A percentile compares a stretch with the other conserved stretches of the same genome.
These are phyloP conservation scores for Sylvicola cinctus DNA, from an alignment of 2,888 invertebrate genomes.

Conservation along the genomic window DNA sequence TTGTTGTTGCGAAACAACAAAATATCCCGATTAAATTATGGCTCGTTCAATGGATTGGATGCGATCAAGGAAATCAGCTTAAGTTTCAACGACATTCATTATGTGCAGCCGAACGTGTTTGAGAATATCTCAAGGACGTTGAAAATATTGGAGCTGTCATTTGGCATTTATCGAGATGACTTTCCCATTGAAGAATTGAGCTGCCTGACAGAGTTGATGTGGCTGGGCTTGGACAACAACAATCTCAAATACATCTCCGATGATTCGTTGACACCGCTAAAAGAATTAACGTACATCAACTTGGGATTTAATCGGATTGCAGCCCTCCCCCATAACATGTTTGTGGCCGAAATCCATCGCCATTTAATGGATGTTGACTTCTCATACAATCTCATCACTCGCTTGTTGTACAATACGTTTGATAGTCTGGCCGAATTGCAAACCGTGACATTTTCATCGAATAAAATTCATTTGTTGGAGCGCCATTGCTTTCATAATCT, in stretches of 20 bases:
- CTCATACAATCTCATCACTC: conserved; percentile 58
- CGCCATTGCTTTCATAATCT: conserved; percentile 56
- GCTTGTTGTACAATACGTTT: conserved; percentile 48
- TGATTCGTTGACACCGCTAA: conserved; percentile 47
- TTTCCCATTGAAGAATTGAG: conserved; percentile 57
- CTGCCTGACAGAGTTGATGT: conserved; percentile 51
- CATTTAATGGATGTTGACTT: conserved; percentile 59
- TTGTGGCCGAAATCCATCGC: conserved; percentile 45
- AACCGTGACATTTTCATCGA: conserved; percentile 58
- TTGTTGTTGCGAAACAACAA: conserved; percentile 67
- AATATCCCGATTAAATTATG: conserved; percentile 48
- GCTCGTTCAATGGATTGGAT: conserved; percentile 49
- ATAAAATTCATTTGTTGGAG: conserved; percentile 49
- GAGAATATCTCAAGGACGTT: conserved; percentile 52
- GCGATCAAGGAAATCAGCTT: conserved; percentile 72
- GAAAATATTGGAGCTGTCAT: conserved; percentile 69
- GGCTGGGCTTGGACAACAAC: conserved; percentile 76
- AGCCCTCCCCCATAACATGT: conserved; percentile 43
- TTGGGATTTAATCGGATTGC: conserved; percentile 68
- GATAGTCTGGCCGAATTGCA: conserved; percentile 48
- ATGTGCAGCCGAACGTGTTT: conserved; percentile 63
- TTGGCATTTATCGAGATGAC: conserved; percentile 59
- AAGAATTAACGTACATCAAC: conserved; percentile 58
- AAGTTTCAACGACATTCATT: conserved; percentile 75
- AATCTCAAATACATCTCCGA: conserved; percentile 53